These are phyloP conservation scores for Pongo abelii DNA, from an alignment of 2,113 vertebrate species.

Conservation along the genomic window DNA sequence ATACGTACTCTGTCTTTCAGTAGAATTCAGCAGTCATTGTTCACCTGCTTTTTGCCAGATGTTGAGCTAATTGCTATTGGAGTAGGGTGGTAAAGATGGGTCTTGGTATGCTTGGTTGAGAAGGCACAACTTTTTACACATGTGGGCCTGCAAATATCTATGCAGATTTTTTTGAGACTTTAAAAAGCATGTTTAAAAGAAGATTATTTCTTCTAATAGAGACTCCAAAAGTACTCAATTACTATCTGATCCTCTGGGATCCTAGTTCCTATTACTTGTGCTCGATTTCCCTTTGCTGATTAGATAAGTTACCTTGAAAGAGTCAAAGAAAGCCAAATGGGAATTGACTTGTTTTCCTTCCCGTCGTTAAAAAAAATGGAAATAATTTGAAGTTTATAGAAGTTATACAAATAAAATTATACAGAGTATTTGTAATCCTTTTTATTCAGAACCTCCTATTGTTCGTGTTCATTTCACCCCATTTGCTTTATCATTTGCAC, in stretches of 20 bases:
- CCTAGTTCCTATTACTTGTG: not conserved
- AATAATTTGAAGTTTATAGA: constrained; percentile 2
- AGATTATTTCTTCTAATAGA: not conserved
- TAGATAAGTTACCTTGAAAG: not conserved
- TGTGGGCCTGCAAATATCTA: not conserved
- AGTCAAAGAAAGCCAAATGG: not conserved
- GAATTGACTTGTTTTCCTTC: not conserved
- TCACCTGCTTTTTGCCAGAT: not conserved
- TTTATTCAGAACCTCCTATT: not conserved
- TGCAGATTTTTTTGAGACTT: not conserved
- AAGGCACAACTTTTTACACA: not conserved
- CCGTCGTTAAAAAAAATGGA: not conserved
- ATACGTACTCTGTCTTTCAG: not conserved
- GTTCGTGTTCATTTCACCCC: not conserved
- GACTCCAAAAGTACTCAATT: not conserved
- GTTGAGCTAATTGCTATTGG: not conserved
- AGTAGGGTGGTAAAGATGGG: not conserved
- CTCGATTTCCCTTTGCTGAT: not conserved
- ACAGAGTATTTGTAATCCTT: not conserved
- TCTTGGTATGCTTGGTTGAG: not conserved
- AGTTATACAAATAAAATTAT: not conserved
- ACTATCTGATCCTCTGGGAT: not conserved
- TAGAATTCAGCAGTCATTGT: not conserved
- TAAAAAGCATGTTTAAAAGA: not conserved
- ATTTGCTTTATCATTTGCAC: not conserved